Conservation (phyloP, 2,113 vertebrate genomes). For the Protomyctophum bolini region DNA sequence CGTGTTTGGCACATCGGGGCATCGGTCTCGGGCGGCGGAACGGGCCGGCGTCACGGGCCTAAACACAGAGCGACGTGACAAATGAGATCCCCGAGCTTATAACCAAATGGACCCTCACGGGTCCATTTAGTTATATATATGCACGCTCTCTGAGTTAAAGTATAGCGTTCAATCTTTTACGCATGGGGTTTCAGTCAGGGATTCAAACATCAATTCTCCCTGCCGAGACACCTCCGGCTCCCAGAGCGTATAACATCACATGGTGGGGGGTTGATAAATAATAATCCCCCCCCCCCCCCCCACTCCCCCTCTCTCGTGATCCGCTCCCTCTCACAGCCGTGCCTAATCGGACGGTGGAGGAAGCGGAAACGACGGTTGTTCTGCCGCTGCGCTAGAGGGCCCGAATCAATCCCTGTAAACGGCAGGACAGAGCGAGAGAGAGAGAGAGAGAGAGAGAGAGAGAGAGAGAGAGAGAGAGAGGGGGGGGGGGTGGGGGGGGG, state of each 20-base stretch:
- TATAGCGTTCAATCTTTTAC: slow-evolving; percentile 24
- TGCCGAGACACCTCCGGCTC: slow-evolving; percentile 26
- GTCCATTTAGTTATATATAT: no score
- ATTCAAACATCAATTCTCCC: slow-evolving; percentile 24
- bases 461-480: slow-evolving; percentile 37
- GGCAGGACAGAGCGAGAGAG: slow-evolving; percentile 34
- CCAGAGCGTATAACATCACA: slow-evolving; percentile 19
- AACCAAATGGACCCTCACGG: no score
- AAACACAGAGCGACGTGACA: no score
- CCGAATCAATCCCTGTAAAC: slow-evolving; percentile 53
- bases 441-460: neutral
- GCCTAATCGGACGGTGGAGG: slow-evolving; percentile 51
- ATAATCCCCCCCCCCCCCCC: slow-evolving; percentile 22
- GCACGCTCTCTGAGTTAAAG: no score
- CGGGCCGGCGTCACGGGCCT: no score
- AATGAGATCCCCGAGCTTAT: no score
- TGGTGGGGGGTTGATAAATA: slow-evolving; percentile 15
- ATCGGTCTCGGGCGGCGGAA: no score
- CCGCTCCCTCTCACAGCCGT: slow-evolving; percentile 24
- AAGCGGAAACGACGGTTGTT: slow-evolving; percentile 4
- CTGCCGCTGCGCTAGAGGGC: slow-evolving; percentile 32
- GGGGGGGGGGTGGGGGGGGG: slow-evolving; percentile 34
- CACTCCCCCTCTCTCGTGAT: no score
- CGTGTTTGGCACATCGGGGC: no score
- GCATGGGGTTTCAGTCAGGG: slow-evolving; percentile 35